phyloP scores from a whole-genome alignment of 2,113 vertebrate genomes.

The Channa argus region DNA sequence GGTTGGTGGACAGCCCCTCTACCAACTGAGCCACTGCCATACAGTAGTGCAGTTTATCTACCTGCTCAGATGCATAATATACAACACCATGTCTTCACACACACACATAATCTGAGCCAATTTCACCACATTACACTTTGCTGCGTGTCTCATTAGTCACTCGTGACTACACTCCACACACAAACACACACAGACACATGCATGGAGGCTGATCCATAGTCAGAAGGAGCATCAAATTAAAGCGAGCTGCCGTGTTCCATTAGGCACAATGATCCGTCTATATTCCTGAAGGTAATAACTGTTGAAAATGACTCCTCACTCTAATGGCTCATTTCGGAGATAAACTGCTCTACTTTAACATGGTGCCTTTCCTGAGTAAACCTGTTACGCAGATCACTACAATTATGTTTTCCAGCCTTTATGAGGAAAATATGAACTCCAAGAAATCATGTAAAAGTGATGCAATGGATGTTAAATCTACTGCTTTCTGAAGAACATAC shows the following conservation, averaged over 20 bases:
- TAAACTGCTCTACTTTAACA: conserved; percentile 39
- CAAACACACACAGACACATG: background rate
- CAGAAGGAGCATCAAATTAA: conserved; percentile 38
- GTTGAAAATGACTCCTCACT: conserved; percentile 39
- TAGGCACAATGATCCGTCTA: conserved; percentile 49
- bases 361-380: conserved; percentile 10
- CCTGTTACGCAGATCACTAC: conserved; percentile 8
- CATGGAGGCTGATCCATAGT: conserved; percentile 33
- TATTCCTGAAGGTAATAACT: conserved; percentile 47
- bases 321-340: conserved; percentile 59
- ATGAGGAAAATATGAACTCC: background rate
- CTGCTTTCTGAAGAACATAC: no score
- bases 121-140: conserved; percentile 23
- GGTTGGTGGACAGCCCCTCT: no score
- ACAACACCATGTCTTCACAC: background rate
- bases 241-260: conserved; percentile 43
- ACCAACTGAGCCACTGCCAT: no score
- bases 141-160: conserved; percentile 51
- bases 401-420: background rate
- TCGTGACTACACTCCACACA: conserved; percentile 39
- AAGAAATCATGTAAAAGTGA: no score
- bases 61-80: background rate
- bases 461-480: no score
- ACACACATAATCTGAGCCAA: conserved; percentile 3
- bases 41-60: no score